Evolutionary conservation across 1,140 invertebrate genomes (phyloP), one percentile per base, ranked within the genome.

Genomic region (Trissolcus basalis): DNA sequence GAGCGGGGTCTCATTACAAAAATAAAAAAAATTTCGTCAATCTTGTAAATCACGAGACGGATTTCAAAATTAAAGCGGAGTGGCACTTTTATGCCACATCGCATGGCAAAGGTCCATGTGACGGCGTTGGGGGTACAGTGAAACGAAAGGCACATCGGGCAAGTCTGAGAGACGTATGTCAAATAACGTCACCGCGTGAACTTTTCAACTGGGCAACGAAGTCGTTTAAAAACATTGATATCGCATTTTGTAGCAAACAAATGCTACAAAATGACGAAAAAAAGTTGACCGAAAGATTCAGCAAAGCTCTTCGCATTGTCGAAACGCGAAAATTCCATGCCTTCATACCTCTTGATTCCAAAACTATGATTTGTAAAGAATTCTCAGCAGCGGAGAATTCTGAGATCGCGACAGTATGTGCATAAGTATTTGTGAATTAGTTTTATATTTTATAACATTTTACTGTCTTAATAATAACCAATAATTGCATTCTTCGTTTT

Each of bases 281-380:
- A 39, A 39, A 39, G 9, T 9, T 39, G 36, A 3, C 2, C 1
- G 9, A 2, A n/a, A 2, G 36, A 39, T 39, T 39, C 9, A n/a
- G 9, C 2, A 39, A 39, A 9, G 36, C 36, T 11, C 1, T 39
- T n/a, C 36, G 9, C 1, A 39, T 39, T 39, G 36, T 39, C 2
- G 36, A 39, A 2, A 39, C 36, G 2, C 3, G 36, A 39, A 39
- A 39, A 9, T 3, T 2, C 9, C 36, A 3, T 39, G 2, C 3
- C n/a, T 39, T 39, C 9, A 39, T 39, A 4, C 9, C 9, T 2
- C 36, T 2, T 8, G 36, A 39, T 39, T 39, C 36, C 3, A 39
- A 39, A 39, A 39, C 36, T 1, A 39, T 39, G 36, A 39, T 39
- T 39, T 39, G 36, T 39, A 39, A 39, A n/a, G 36, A 39, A n/a